Base-by-base conservation (phyloP, 2,113 vertebrate species). In the Excalfactoria chinensis region DNA sequence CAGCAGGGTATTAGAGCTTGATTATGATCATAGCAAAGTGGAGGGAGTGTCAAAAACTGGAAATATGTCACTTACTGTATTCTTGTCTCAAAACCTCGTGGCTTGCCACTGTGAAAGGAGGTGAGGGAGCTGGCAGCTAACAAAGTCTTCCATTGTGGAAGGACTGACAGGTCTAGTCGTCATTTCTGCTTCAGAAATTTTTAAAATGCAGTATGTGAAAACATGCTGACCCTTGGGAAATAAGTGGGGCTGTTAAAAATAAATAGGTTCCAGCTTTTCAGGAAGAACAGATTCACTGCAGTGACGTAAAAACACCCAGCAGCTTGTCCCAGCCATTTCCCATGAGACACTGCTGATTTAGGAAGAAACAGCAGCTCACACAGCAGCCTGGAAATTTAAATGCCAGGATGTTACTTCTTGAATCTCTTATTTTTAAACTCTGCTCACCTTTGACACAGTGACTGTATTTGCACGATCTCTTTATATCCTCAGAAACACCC, bases 231-330 rank as follows among this genome's bases (percentile, higher is more conserved):
- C 80, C 86, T 76, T 68, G 86, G 83, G 95, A 97, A 96, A 86
- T 82, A 89, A 88, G 71, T 62, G 59, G 11, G 74, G 30, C 63
- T 86, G 90, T 90, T 94, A 96, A 96, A 95, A 97, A 96, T 96
- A 96, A 97, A 95, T 93, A 93, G 82, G 67, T 95, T 96, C 83
- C 92, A 96, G 92, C 89, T 96, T 95, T 95, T 95, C 95, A 95
- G 87, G 95, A 95, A 95, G 83, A 93, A 49, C 83, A 93, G 62
- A 90, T 93, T 95, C 91, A 81, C 91, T 84, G 62, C 37, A 85
- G 80, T 95, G 95, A 97, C 89, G 89, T 95, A 94, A 93, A 96
- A 91, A 95, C 93, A 93, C 91, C 93, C 92, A 96, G 95, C 94
- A 96, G 78, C 86, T 92, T 92, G 91, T 92, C 91, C 86, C 84